phyloP scores from a whole-genome alignment of 2,888 invertebrate genomes.

The Agrotis segetum region DNA sequence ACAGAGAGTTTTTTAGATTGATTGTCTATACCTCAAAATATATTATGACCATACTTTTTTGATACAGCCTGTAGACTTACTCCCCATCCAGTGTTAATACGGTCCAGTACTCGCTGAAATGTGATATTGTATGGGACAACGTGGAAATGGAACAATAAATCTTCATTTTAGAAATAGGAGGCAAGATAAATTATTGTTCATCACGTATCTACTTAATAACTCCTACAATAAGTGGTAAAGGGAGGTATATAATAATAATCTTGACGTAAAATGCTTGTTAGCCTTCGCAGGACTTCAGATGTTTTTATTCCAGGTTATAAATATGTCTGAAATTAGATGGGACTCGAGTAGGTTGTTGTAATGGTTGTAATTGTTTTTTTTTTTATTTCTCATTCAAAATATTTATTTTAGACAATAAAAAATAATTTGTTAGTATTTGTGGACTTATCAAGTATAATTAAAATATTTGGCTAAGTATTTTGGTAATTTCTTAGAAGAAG shows the following conservation, averaged over 20 bases:
- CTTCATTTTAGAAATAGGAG: slow-evolving; percentile 19
- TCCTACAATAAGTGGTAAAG: neutral
- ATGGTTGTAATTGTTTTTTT: no score
- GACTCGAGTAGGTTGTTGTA: neutral
- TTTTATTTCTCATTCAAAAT: no score
- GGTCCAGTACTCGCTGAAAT: slow-evolving; percentile 28
- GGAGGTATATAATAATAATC: no score
- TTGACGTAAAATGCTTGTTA: no score
- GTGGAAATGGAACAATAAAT: slow-evolving; percentile 15
- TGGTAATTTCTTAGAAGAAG: no score
- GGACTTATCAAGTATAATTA: no score
- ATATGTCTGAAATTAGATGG: neutral
- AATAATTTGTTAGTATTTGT: no score
- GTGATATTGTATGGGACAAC: slow-evolving; percentile 36
- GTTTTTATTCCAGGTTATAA: neutral
- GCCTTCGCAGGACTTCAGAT: neutral
- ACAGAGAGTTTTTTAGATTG: no score
- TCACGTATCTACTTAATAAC: neutral
- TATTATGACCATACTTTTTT: no score
- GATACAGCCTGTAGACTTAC: slow-evolving; percentile 3
- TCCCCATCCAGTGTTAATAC: slow-evolving; percentile 7
- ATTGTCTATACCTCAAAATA: no score
- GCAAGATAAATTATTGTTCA: slow-evolving; percentile 6
- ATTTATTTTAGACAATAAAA: no score
- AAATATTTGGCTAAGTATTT: no score